These are phyloP conservation scores for Psephotus haematonotus DNA, from an alignment of 2,113 vertebrate genomes.

Conservation along the genomic window DNA sequence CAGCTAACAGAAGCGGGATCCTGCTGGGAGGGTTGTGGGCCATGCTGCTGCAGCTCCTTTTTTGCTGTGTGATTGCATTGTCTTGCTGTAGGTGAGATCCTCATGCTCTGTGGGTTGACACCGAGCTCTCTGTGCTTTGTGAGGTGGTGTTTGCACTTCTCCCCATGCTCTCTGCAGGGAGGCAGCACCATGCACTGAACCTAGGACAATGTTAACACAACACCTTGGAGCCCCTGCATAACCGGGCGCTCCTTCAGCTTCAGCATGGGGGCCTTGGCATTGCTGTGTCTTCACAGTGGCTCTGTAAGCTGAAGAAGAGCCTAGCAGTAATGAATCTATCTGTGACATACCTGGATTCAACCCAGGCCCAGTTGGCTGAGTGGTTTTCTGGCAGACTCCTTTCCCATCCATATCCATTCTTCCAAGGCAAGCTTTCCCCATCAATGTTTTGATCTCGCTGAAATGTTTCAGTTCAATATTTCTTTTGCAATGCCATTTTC, in stretches of 20 bases:
- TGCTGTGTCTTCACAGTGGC: fast-evolving
- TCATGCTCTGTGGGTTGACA: fast-evolving
- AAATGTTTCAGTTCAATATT: conserved; percentile 47
- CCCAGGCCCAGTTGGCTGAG: conserved; percentile 42
- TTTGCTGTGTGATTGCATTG: neutral
- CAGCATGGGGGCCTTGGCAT: neutral
- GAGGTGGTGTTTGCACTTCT: neutral
- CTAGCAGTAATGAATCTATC: neutral
- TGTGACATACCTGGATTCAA: conserved; percentile 14
- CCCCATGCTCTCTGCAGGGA: neutral
- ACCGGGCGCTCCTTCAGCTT: fast-evolving
- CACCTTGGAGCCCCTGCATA: fast-evolving
- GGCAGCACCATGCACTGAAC: neutral
- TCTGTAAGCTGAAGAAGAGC: neutral
- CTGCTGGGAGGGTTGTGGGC: fast-evolving
- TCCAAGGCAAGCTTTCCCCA: neutral
- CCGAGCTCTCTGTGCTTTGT: neutral
- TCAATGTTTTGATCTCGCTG: conserved; percentile 33
- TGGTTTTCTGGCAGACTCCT: conserved; percentile 28
- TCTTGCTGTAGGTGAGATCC: neutral
- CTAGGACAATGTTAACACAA: neutral
- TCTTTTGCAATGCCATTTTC: neutral
- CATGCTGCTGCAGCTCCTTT: neutral
- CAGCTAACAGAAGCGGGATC: neutral
- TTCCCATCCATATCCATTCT: conserved; percentile 18